Evolutionary conservation across 2,888 invertebrate species (phyloP), one percentile per base, ranked within the genome.

Genomic region (Listrodromus nycthemerus): DNA sequence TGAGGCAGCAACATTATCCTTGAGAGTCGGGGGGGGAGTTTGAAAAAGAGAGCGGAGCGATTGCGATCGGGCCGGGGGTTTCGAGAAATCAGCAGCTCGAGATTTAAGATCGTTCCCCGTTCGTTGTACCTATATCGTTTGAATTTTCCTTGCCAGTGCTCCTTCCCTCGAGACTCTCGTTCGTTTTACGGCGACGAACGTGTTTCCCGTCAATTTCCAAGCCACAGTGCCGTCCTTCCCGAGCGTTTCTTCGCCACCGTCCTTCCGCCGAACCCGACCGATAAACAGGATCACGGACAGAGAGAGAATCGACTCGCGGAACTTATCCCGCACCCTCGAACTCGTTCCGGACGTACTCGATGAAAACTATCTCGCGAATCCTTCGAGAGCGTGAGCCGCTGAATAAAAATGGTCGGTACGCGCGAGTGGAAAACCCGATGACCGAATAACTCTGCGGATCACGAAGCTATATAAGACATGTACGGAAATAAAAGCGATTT

Each of bases 81-180:
- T 16, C 66, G 76, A 76, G 73, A 80, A 80, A 78, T 73, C 78
- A 70, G 74, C 70, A 30, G 69, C 69, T 82, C 82, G 70, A 70
- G 82, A 82, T 82, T 82, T 82, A 82, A 73, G 77, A 80, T 80
- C 80, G 58, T 79, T 76, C 66, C 69, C 70, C 83, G 30, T 21
- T 67, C 70, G 70, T 21, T 52, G 65, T 30, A 70, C 66, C 55
- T 76, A 48, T 65, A 48, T 65, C 83, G 58, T 77, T 81, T 78
- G 48, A 75, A 69, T 82, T 78, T 69, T 65, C n/a, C 66, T 10
- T 52, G n/a, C 33, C 50, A 21, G 63, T 21, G 37, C n/a, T 16
- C 33, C 24, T 24, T 55, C 58, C 67, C 71, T 24, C 50, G 66
- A 41, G 30, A 48, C n/a, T 45, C 37, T 19, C 21, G 48, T 45